Conservation (phyloP, 2,113 vertebrate species). For the Protobothrops flavoviridis region DNA sequence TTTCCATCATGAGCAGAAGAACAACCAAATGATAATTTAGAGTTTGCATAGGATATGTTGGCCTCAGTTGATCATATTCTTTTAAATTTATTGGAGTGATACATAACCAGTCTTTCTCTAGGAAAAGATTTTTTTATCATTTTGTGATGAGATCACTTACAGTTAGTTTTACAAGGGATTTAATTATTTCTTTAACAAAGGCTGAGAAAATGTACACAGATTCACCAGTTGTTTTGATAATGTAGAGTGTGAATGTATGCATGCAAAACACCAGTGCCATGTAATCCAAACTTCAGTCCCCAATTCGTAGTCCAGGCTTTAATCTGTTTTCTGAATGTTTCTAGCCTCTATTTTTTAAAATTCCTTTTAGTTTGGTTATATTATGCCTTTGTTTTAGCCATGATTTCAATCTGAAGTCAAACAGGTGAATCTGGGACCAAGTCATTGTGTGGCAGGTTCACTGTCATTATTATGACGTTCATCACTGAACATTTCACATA, state of each 20-base stretch:
- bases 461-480: neutral
- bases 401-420: constrained; percentile 15
- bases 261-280: constrained; percentile 37
- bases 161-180: constrained; percentile 27
- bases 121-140: constrained; percentile 9
- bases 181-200: constrained; percentile 27
- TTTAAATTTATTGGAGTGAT: constrained; percentile 3
- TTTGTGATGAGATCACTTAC: neutral
- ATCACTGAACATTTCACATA: neutral
- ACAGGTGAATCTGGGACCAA: neutral
- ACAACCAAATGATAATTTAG: neutral
- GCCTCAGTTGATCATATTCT: neutral
- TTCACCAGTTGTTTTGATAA: neutral
- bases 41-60: neutral
- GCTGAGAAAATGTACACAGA: constrained; percentile 17
- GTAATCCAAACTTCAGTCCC: constrained; percentile 50
- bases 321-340: constrained; percentile 42
- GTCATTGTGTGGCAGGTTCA: neutral
- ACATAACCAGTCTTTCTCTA: neutral
- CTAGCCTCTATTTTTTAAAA: constrained; percentile 40
- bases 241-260: fast-evolving
- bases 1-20: constrained; percentile 42
- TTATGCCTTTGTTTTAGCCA: constrained; percentile 25
- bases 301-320: constrained; percentile 27
- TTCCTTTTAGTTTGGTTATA: neutral